phyloP scores from a whole-genome alignment of 1,140 invertebrate species.

The Sminthurinus signatus region DNA sequence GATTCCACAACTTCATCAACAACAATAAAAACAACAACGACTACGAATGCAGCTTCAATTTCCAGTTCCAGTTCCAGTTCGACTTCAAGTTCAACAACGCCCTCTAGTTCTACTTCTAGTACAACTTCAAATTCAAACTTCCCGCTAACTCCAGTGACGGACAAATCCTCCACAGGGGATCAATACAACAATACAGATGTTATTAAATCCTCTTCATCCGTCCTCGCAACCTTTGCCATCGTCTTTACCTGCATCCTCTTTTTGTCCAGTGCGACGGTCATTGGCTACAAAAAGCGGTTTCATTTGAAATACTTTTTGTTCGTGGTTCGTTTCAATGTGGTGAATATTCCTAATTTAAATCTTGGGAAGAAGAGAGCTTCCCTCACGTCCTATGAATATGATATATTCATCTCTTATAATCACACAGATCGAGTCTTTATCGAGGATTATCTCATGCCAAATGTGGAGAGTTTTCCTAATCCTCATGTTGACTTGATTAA shows the following conservation, averaged over 20 bases:
- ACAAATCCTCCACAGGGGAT: neutral
- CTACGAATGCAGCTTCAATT: too few relatives aligned
- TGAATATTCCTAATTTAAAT: constrained; percentile 47
- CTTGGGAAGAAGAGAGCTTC: constrained; percentile 43
- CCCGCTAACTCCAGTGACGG: neutral
- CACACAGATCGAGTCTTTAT: constrained; percentile 56
- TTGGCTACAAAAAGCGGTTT: constrained; percentile 38
- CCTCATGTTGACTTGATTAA: neutral
- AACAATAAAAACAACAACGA: too few relatives aligned
- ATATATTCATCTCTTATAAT: constrained; percentile 59
- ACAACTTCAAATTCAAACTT: neutral
- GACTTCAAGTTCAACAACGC: too few relatives aligned
- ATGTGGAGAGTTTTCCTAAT: constrained; percentile 48
- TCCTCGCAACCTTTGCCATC: constrained; percentile 18
- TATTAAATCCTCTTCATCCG: neutral
- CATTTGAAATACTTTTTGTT: constrained; percentile 53
- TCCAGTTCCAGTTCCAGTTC: too few relatives aligned
- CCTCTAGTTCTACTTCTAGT: neutral
- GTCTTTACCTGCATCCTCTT: constrained; percentile 10
- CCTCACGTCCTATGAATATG: constrained; percentile 47
- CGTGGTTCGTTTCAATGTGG: constrained; percentile 50
- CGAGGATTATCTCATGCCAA: constrained; percentile 53
- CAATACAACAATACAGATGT: neutral
- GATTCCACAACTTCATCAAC: too few relatives aligned
- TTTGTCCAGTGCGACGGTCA: constrained; percentile 46